Evolutionary conservation across 2,888 invertebrate genomes (phyloP), one percentile per base, ranked within the genome.

Genomic region (Amiota communis): DNA sequence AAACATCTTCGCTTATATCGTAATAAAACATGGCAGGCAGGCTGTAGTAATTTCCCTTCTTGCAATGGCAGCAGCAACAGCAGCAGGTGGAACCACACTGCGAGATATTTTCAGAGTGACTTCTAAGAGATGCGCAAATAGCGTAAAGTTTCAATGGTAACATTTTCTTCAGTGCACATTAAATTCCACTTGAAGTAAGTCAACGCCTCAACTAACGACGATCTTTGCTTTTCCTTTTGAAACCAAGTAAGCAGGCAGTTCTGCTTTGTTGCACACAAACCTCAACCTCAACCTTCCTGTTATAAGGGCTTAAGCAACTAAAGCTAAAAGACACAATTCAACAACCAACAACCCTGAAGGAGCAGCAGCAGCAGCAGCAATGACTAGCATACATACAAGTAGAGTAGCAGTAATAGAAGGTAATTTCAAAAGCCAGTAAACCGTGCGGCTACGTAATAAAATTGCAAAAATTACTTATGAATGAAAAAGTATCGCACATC

Each of bases 21-120:
- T 69, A 75, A 79, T 85, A 78, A 84, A 77, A 79, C 51, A 61
- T 70, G 46, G 64, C 47, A 17, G 15, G 12, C 57, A 15, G 10
- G n/a, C 6, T 20, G 63, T 61, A 23, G 47, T 20, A 68, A 23
- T 48, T 23, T 36, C 36, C 36, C 36, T 36, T 36, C 36, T 36
- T 36, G 36, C 36, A 36, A 36, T 53, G 12, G 53, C 46, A 13
- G 0, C 63, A 63, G 61, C 23, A 11, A 11, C 36, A 63, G 61
- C 23, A 11, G 46, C 36, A 63, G 36, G 61, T 23, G 23, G 61
- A 12, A 17, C 56, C 23, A 61, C 61, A 61, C 61, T 61, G 61
- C 20, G 12, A 15, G 61, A 61, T 8, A 17, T 56, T 56, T 10
- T 56, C n/a, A 59, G 36, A 36, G 36, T 6, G 36, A 36, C 36